These are phyloP conservation scores for Scartelaos histophorus DNA, from an alignment of 2,113 vertebrate species.

Conservation along the genomic window DNA sequence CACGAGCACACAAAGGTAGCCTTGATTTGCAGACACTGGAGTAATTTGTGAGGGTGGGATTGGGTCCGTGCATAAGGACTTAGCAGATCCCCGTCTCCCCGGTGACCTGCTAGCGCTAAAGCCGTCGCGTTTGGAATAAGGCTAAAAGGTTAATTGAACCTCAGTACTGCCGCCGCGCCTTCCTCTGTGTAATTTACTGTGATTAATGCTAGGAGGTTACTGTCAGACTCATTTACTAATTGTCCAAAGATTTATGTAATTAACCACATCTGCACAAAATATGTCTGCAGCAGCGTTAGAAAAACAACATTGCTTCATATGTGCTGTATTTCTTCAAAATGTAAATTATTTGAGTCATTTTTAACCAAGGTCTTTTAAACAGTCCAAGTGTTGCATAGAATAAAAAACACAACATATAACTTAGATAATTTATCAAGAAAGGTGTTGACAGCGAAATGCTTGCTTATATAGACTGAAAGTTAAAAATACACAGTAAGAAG, in stretches of 20 bases:
- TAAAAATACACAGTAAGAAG: background rate
- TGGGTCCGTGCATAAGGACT: slow-evolving; percentile 31
- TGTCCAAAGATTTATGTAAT: slow-evolving; percentile 69
- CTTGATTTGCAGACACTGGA: slow-evolving; percentile 62
- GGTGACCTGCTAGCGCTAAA: slow-evolving; percentile 60
- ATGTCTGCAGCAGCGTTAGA: slow-evolving; percentile 16
- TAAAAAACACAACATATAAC: background rate
- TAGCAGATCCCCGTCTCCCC: slow-evolving; percentile 44
- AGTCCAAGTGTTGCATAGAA: too few relatives aligned
- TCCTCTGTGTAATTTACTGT: slow-evolving; percentile 80
- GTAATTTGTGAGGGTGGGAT: slow-evolving; percentile 47
- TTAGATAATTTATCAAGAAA: background rate
- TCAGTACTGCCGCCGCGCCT: slow-evolving; percentile 60
- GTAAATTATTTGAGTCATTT: background rate
- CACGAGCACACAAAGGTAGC: slow-evolving; percentile 54
- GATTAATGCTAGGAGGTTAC: slow-evolving; percentile 79
- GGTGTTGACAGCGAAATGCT: background rate
- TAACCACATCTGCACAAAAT: slow-evolving; percentile 72
- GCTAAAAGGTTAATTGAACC: slow-evolving; percentile 80
- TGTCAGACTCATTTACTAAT: slow-evolving; percentile 77
- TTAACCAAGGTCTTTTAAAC: too few relatives aligned
- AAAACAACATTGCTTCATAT: background rate
- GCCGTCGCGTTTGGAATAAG: slow-evolving; percentile 62
- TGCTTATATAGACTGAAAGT: background rate
- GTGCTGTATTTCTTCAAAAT: background rate